These are phyloP conservation scores for Noctilio leporinus DNA, from an alignment of 2,113 vertebrate genomes.

Conservation along the genomic window DNA sequence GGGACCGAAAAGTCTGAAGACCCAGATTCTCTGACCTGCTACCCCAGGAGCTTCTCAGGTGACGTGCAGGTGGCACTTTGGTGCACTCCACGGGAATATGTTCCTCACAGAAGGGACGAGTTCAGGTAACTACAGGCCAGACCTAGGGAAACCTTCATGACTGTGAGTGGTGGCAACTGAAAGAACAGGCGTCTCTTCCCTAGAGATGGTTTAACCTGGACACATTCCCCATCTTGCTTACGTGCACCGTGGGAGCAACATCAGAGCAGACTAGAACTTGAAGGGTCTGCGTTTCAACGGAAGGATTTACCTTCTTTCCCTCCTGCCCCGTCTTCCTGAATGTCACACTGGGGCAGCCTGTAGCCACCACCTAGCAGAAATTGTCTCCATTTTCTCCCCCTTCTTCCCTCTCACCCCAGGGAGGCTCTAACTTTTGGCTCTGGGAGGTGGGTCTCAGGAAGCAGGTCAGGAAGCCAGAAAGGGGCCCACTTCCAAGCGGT, in stretches of 20 bases:
- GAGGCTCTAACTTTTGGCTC: background rate
- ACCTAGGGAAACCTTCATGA: background rate
- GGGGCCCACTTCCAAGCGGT: background rate
- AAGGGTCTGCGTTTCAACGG: background rate
- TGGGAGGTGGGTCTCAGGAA: background rate
- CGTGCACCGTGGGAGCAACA: background rate
- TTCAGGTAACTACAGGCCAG: background rate
- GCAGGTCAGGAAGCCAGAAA: background rate
- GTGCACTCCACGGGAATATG: too few relatives aligned
- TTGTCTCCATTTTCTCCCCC: background rate
- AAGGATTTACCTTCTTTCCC: background rate
- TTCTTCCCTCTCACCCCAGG: background rate
- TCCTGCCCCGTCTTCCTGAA: background rate
- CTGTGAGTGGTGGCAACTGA: accelerated
- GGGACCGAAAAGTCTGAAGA: background rate
- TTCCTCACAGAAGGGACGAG: background rate
- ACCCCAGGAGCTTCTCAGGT: background rate
- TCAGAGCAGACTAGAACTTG: background rate
- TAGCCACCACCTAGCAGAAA: accelerated
- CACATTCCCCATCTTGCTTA: background rate
- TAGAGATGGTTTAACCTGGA: background rate
- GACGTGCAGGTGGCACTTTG: background rate
- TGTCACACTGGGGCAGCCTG: background rate
- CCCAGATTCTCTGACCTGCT: background rate
- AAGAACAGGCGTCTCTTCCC: background rate